These are phyloP conservation scores for Tiliacea aurago DNA, from an alignment of 2,888 invertebrate species.

Conservation along the genomic window DNA sequence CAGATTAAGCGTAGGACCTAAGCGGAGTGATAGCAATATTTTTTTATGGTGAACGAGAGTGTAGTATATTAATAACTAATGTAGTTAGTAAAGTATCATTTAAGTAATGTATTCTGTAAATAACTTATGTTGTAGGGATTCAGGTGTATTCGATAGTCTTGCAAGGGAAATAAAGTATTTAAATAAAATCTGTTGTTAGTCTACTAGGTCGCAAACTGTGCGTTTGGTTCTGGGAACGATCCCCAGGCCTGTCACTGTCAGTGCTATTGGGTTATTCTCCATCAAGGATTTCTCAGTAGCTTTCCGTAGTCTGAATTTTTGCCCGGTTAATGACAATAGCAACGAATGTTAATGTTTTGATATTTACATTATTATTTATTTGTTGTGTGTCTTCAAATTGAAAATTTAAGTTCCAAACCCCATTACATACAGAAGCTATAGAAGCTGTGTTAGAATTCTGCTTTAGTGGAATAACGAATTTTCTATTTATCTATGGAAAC, in stretches of 20 bases:
- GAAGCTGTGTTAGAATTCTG: background rate
- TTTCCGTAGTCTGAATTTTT: too few relatives aligned
- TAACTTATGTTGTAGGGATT: slow-evolving; percentile 33
- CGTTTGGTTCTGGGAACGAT: background rate
- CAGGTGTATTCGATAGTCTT: slow-evolving; percentile 24
- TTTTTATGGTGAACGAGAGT: slow-evolving; percentile 68
- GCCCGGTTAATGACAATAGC: background rate
- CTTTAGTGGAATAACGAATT: background rate
- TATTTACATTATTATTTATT: too few relatives aligned
- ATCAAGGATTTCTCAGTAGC: background rate
- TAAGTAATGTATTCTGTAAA: slow-evolving; percentile 56
- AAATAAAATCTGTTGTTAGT: background rate
- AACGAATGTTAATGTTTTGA: background rate
- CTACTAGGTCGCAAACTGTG: background rate
- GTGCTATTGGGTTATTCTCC: background rate
- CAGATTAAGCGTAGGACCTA: slow-evolving; percentile 54
- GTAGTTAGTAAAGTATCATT: slow-evolving; percentile 20
- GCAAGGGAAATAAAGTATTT: background rate
- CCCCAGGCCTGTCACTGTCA: background rate
- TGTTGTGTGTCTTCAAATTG: background rate
- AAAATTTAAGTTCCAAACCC: background rate
- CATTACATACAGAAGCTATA: background rate
- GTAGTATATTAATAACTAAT: slow-evolving; percentile 46
- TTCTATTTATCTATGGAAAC: background rate
- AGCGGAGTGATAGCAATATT: slow-evolving; percentile 66